Percentiles rank a stretch among this genome's conserved stretches.
Conservation (phyloP, 2,888 invertebrate species). For the Nemotelus nigrinus region DNA sequence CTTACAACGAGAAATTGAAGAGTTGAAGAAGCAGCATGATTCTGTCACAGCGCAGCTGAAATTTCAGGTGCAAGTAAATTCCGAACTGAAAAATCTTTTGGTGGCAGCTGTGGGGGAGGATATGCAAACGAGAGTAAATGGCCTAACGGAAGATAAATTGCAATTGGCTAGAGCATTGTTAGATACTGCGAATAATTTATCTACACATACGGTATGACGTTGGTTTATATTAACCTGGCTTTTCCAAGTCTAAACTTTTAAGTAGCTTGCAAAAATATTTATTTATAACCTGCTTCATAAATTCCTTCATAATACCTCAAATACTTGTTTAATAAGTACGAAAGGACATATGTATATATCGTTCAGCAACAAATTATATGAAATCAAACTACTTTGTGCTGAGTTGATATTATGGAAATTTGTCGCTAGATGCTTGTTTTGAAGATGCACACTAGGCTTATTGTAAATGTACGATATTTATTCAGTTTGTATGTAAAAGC, state of each 20-base stretch:
- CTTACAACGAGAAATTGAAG: conserved; percentile 69
- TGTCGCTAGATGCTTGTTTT: too few species aligned
- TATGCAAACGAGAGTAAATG: conserved; percentile 87
- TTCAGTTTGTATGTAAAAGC: too few species aligned
- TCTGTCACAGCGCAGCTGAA: conserved; percentile 83
- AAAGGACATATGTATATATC: too few species aligned
- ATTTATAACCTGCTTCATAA: neutral
- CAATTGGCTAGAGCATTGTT: conserved; percentile 86
- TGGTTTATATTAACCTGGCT: neutral
- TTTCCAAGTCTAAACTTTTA: neutral
- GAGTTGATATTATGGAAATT: too few species aligned
- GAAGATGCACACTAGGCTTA: too few species aligned
- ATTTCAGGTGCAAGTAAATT: conserved; percentile 89
- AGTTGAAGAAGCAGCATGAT: conserved; percentile 74
- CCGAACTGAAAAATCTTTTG: conserved; percentile 89
- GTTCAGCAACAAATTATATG: conserved; percentile 13
- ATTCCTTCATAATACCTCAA: neutral
- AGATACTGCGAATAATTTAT: conserved; percentile 85
- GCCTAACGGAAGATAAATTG: conserved; percentile 91
- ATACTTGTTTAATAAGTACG: too few species aligned
- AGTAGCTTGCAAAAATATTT: neutral
- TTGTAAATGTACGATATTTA: too few species aligned
- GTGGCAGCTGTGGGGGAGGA: conserved; percentile 97
- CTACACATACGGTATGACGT: conserved; percentile 76
- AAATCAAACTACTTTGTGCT: conserved; percentile 6